Evolutionary conservation across 2,797 vertebrate species (phyloP).

Genomic region (Otus scops): DNA sequence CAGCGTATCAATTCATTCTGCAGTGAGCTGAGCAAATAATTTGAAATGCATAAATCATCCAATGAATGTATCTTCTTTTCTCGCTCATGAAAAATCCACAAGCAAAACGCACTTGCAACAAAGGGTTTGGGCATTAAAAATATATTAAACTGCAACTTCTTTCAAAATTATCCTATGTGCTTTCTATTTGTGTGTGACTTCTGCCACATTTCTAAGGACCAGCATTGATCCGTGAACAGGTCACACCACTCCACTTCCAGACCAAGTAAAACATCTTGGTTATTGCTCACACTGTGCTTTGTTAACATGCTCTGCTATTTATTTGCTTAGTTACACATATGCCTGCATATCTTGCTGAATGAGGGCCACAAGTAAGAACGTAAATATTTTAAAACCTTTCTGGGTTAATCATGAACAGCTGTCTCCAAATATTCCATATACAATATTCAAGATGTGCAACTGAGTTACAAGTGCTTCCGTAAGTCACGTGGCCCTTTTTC

Average conservation of each 20-base stretch:
- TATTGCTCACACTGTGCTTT: background rate
- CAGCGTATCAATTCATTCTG: conserved; percentile 26
- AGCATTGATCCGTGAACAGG: background rate
- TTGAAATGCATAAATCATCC: conserved; percentile 43
- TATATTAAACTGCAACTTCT: background rate
- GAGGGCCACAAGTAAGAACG: conserved; percentile 7
- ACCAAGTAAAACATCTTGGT: background rate
- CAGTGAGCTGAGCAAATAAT: conserved; percentile 37
- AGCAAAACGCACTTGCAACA: conserved; percentile 10
- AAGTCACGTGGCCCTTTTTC: background rate
- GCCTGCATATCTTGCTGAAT: conserved; percentile 30
- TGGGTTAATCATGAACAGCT: conserved; percentile 41
- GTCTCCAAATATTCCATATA: background rate
- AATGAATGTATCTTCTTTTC: background rate
- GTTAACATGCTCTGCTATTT: background rate
- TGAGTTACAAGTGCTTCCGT: background rate
- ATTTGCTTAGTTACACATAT: conserved; percentile 20
- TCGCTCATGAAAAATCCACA: conserved; percentile 52
- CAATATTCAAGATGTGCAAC: conserved; percentile 22
- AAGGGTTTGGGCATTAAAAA: conserved; percentile 25
- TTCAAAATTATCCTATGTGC: background rate
- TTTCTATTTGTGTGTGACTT: background rate
- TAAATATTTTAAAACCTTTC: conserved; percentile 55
- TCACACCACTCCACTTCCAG: background rate
- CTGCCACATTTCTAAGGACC: background rate